A percentile compares a stretch with the other conserved stretches of the same genome.
Evolutionary conservation across 2,113 vertebrate species (phyloP).

Genomic region (Labrus mixtus): DNA sequence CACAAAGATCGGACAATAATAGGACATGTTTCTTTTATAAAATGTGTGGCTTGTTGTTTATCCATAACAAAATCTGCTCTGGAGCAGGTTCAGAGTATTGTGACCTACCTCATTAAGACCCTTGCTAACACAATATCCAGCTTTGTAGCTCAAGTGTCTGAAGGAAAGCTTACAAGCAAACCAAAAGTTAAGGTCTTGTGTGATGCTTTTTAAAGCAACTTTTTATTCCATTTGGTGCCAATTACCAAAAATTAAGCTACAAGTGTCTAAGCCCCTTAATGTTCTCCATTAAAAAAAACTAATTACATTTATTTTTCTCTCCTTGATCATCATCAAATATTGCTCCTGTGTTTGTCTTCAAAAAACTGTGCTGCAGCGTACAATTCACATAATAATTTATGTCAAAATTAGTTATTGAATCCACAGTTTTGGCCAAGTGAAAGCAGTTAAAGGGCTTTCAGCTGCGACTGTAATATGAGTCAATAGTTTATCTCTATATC

Average conservation of each 20-base stretch:
- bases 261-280: background rate
- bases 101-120: too few species aligned
- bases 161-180: conserved; percentile 12
- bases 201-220: background rate
- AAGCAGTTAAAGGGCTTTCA: conserved; percentile 69
- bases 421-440: conserved; percentile 40
- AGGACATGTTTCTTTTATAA: too few species aligned
- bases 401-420: conserved; percentile 46
- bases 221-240: background rate
- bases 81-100: too few species aligned
- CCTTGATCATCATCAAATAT: background rate
- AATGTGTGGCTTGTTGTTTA: too few species aligned
- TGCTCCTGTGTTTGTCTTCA: background rate
- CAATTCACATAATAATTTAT: conserved; percentile 32
- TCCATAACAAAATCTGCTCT: too few species aligned
- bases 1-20: too few species aligned
- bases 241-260: conserved; percentile 6
- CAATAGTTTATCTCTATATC: conserved; percentile 63
- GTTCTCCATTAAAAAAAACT: background rate
- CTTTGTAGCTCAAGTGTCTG: too few species aligned
- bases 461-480: conserved; percentile 63
- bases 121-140: too few species aligned
- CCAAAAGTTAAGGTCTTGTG: background rate
- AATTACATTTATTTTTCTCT: background rate
- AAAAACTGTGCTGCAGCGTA: background rate